Evolutionary conservation across 2,113 vertebrate genomes (phyloP), one percentile per base, ranked within the genome.

Genomic region (Protomyctophum bolini): DNA sequence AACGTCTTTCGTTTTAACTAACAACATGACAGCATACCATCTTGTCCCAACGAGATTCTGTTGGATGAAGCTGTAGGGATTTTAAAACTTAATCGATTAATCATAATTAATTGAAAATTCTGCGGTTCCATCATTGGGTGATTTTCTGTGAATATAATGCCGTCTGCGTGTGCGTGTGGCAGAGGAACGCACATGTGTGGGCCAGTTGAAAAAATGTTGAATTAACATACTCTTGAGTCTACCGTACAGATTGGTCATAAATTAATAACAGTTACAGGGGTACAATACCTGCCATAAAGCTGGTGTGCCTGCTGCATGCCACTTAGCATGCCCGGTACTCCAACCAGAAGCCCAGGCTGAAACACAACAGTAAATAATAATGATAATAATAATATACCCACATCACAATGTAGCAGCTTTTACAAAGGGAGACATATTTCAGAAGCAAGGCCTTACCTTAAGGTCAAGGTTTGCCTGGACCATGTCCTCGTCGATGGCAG

Each of bases 321-420:
- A 82, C 94, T 96, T 60, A 98, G 88, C 94, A 95, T 96, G 72
- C 97, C 98, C 1, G 98, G 98, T 66, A 98, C 94, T 63, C 94
- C 98, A 62, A 99, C 97, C 0, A 96, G 85, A 82, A 98, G 90
- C 63, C 98, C 98, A 2, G 93, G 91, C 98, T 99, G 86, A 66
- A 92, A 82, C 50, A 64, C 2, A 65, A 73, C 21, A 82, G 1
- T 6, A 72, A 50, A 4, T 41, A 41, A 41, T 33, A 33, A 33
- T 33, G 33, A 33, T 33, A 33, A 33, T 33, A 33, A 33, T 41
- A 41, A 41, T 41, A 41, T 41, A 41, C 33, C 33, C 5, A 41
- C 33, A 41, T 41, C n/a, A 28, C 15, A 28, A 47, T 68, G 1
- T n/a, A 9, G 29, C 7, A 28, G 10, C n/a, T 41, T 41, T 21